phyloP scores from a whole-genome alignment of 2,113 vertebrate genomes.

The Lynx canadensis region DNA sequence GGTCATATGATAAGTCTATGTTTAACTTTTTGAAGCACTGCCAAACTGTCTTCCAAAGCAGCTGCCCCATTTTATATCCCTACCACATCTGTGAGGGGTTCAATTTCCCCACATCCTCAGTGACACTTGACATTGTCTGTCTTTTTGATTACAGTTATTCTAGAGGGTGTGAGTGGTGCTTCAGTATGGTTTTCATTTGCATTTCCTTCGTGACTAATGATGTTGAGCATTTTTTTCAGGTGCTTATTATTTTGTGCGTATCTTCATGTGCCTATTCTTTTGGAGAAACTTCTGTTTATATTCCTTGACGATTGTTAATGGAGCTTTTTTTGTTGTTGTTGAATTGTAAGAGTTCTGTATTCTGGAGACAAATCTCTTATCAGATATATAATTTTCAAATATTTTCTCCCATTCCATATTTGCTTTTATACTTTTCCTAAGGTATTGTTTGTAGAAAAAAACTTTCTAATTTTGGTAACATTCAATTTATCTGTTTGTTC shows the following conservation, averaged over 20 bases:
- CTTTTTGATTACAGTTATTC: neutral
- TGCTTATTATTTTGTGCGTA: neutral
- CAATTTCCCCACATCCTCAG: neutral
- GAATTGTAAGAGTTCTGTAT: neutral
- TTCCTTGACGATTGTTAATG: neutral
- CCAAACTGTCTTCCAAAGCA: neutral
- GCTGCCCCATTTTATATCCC: neutral
- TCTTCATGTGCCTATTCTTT: neutral
- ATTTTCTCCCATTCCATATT: neutral
- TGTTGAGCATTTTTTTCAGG: neutral
- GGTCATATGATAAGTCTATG: neutral
- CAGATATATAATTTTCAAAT: neutral
- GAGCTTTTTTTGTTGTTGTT: neutral
- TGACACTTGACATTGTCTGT: neutral
- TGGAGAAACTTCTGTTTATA: neutral
- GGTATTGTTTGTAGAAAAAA: neutral
- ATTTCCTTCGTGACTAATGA: neutral
- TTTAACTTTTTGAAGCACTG: neutral
- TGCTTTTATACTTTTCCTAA: neutral
- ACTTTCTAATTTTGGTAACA: neutral
- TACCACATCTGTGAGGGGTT: neutral
- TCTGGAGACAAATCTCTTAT: neutral
- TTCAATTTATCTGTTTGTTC: neutral
- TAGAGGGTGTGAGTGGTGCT: neutral
- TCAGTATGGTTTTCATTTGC: neutral